Percentiles rank a stretch among this genome's conserved stretches.
Evolutionary conservation across 2,888 invertebrate genomes (phyloP).

Genomic region (Epinotia ramella): DNA sequence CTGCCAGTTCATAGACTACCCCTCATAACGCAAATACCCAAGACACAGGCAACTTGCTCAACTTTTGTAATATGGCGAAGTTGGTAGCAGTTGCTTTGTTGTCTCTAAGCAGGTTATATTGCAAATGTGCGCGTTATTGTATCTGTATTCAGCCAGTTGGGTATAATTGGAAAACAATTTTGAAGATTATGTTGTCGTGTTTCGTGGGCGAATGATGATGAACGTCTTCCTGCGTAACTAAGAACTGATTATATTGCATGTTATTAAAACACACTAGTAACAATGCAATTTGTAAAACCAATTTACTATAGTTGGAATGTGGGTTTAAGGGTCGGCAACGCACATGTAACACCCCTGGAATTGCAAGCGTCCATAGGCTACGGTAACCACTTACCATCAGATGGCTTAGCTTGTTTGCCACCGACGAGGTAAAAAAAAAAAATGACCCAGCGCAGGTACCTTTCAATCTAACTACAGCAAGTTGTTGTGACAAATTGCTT

Average conservation of each 20-base stretch:
- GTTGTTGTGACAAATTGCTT: too few species aligned
- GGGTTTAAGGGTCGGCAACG: too few species aligned
- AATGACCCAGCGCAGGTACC: too few species aligned
- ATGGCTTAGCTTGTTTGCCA: too few species aligned
- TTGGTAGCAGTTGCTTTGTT: constrained; percentile 64
- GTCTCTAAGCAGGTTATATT: constrained; percentile 45
- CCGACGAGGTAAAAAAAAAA: too few species aligned
- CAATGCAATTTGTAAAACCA: too few species aligned
- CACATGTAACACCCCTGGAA: too few species aligned
- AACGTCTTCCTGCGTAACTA: neutral
- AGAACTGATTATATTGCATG: neutral
- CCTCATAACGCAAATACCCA: constrained; percentile 51
- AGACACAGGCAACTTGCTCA: constrained; percentile 67
- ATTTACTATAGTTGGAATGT: too few species aligned
- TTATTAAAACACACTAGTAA: neutral
- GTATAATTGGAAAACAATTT: constrained; percentile 42
- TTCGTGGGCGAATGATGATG: neutral
- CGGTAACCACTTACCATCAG: too few species aligned
- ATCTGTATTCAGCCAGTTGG: constrained; percentile 37
- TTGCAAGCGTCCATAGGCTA: too few species aligned
- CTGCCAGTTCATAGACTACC: constrained; percentile 46
- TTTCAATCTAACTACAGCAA: too few species aligned
- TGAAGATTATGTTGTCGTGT: constrained; percentile 36
- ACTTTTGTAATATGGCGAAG: constrained; percentile 80
- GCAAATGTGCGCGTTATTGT: constrained; percentile 29